Evolutionary conservation across 2,888 invertebrate species (phyloP), one percentile per base, ranked within the genome.

Genomic region (Leptogaster cylindrica): DNA sequence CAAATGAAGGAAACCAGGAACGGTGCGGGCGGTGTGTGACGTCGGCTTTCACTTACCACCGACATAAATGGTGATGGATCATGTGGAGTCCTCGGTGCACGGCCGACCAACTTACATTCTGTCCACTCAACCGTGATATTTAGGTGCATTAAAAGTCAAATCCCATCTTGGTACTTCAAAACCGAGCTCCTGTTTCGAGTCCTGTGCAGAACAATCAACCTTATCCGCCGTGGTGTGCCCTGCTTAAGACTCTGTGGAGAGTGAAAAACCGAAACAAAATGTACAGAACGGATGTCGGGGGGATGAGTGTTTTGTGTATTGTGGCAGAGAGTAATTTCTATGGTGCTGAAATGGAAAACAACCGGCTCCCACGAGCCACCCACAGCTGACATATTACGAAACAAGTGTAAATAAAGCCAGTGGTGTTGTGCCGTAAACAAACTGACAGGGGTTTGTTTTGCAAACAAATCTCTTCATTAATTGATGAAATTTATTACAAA

Each of bases 381-480:
- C 64, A 64, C 64, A 48, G 46, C 31, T 33, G 46, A 64, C 14
- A 51, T 50, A 52, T 39, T 52, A 52, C 65, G 65, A 65, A 51
- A 65, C 65, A 65, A 41, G 25, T 52, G 72, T 71, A 70, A 71
- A 70, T 68, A 70, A 68, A 66, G 48, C 33, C 72, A 72, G 71
- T 71, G 71, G 69, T 69, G 72, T 70, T 68, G 71, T 68, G 41
- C 48, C 41, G 52, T 68, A 68, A 71, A 69, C 68, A 71, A 44
- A 27, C 18, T 16, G 3, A 7, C 8, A 20, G 70, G 70, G 66
- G 63, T 18, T 52, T 64, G 28, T 61, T 41, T 55, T 10, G n/a
- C n/a, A 55, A 20, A 16, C 28, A 31, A 36, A 2, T 58, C 10
- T 46, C 6, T 46, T n/a, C n/a, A n/a, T n/a, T n/a, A n/a, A 12